Conservation (phyloP, 2,113 vertebrate species). For the Gasterosteus aculeatus region DNA sequence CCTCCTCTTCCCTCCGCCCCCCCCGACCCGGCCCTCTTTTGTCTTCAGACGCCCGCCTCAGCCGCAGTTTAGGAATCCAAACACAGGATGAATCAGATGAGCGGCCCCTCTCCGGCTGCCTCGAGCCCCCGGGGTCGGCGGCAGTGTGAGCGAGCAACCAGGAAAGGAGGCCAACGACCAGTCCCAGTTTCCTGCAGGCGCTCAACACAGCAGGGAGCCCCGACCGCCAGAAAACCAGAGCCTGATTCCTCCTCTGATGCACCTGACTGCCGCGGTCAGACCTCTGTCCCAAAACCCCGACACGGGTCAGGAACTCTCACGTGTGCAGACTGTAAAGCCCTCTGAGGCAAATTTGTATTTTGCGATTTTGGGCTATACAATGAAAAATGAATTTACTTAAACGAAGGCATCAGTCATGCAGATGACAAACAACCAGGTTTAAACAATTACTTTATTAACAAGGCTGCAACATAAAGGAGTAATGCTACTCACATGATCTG, state of each 20-base stretch:
- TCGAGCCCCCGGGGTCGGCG: not conserved
- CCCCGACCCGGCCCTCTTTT: not conserved
- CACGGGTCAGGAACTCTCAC: too few relatives aligned
- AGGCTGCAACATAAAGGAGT: too few relatives aligned
- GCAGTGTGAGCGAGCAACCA: not conserved
- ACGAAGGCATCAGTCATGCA: too few relatives aligned
- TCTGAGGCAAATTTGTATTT: too few relatives aligned
- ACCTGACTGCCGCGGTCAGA: slow-evolving; percentile 14
- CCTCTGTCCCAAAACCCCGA: too few relatives aligned
- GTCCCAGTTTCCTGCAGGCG: slow-evolving; percentile 23
- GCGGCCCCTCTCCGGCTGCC: not conserved
- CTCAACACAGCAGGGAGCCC: slow-evolving; percentile 34
- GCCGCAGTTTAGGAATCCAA: not conserved
- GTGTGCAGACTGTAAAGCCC: too few relatives aligned
- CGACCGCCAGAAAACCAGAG: slow-evolving; percentile 43
- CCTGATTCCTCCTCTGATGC: slow-evolving; percentile 37
- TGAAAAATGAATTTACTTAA: too few relatives aligned
- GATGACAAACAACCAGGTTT: too few relatives aligned
- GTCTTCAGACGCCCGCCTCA: not conserved
- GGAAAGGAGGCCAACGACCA: not conserved
- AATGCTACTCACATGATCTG: too few relatives aligned
- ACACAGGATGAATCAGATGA: not conserved
- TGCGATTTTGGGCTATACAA: too few relatives aligned
- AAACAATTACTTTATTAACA: too few relatives aligned
- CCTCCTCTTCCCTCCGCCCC: not conserved